A percentile compares a stretch with the other conserved stretches of the same genome.
phyloP scores from a whole-genome alignment of 37 sponge, comb jelly and placozoan species.

The Tethya wilhelma region DNA sequence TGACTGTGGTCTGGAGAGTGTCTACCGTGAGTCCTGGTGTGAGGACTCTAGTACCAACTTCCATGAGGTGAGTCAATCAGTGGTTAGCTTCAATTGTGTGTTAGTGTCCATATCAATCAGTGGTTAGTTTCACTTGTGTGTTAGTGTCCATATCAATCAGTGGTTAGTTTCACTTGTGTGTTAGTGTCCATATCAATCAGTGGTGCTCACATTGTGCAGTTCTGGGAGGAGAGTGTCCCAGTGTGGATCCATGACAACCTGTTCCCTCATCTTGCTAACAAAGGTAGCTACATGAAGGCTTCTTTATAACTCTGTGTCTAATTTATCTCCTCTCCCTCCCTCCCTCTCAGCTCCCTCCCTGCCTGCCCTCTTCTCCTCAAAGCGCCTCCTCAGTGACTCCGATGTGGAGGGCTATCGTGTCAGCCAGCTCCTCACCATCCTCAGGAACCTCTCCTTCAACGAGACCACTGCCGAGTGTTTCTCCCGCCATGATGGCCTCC shows the following conservation, averaged over 20 bases:
- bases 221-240: slow-evolving; percentile 56
- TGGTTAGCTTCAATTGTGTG: neutral
- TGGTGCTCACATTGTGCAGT: slow-evolving; percentile 11
- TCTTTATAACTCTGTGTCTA: neutral
- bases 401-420: slow-evolving; percentile 39
- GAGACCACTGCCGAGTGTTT: neutral
- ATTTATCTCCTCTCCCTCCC: neutral
- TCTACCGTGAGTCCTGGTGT: slow-evolving; percentile 47
- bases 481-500: neutral
- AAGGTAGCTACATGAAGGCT: neutral
- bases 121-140: neutral
- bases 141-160: neutral
- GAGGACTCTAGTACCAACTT: slow-evolving; percentile 21
- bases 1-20: slow-evolving; percentile 28
- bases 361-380: slow-evolving; percentile 11
- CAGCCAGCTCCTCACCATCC: slow-evolving; percentile 47
- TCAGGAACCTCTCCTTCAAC: slow-evolving; percentile 52
- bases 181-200: neutral
- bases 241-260: slow-evolving; percentile 37
- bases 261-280: neutral
- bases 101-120: neutral
- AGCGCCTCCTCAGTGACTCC: neutral
- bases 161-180: neutral
- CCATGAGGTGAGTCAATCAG: slow-evolving; percentile 15
- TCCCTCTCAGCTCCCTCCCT: neutral